Percentiles rank a stretch among this genome's conserved stretches.
These are phyloP conservation scores for Pelosia muscerda DNA, from an alignment of 2,888 invertebrate species.

Conservation along the genomic window DNA sequence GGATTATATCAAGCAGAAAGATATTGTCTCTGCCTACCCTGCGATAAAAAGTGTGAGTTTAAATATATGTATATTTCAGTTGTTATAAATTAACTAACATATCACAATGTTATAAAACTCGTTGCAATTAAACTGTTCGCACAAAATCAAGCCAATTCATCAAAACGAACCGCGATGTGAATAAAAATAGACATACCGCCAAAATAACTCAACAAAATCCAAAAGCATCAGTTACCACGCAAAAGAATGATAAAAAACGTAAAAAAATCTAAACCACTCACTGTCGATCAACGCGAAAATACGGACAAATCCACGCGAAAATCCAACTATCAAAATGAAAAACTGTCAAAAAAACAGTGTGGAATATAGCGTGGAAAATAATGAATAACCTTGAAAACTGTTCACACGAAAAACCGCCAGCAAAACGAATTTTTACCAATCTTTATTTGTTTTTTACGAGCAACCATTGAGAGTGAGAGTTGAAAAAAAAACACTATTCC, in stretches of 20 bases:
- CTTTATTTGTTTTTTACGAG: slow-evolving; percentile 84
- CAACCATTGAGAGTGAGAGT: slow-evolving; percentile 80
- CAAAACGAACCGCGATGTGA: not conserved
- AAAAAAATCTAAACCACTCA: slow-evolving; percentile 43
- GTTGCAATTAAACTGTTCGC: not conserved
- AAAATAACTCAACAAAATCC: slow-evolving; percentile 27
- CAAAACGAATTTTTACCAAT: slow-evolving; percentile 75
- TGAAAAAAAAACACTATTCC: slow-evolving; percentile 84
- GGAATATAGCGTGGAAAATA: slow-evolving; percentile 33
- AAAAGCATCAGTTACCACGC: slow-evolving; percentile 9
- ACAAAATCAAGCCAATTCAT: not conserved
- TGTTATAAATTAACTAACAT: not conserved
- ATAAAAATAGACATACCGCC: not conserved
- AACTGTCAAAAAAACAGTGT: slow-evolving; percentile 55
- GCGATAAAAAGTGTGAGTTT: too few relatives aligned
- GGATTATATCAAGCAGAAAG: too few relatives aligned
- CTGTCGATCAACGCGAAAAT: slow-evolving; percentile 16
- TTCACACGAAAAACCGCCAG: slow-evolving; percentile 66
- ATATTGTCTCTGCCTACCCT: not conserved
- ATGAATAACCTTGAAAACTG: slow-evolving; percentile 72
- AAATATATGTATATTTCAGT: not conserved
- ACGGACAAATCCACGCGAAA: slow-evolving; percentile 24
- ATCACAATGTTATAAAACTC: not conserved
- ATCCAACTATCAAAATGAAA: slow-evolving; percentile 60
- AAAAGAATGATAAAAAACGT: slow-evolving; percentile 21